Base-by-base conservation (phyloP, 2,797 vertebrate genomes). In the Notamacropus eugenii region DNA sequence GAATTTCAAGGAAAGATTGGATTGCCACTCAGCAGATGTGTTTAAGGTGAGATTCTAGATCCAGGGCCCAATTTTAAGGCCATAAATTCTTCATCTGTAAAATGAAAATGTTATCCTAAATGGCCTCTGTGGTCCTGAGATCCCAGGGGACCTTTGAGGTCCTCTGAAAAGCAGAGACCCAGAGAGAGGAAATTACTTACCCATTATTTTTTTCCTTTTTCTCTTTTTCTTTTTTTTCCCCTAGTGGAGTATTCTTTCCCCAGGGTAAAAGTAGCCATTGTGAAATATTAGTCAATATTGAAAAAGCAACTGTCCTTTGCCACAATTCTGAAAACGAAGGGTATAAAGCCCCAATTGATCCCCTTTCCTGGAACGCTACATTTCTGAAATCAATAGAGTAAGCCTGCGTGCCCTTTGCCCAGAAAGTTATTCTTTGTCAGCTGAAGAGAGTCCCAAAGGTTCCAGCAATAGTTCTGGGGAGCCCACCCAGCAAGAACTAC, bases 391-490 rank as follows among this genome's bases (percentile, higher is more conserved):
- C 87, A n/a, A 59, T 10, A 67, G 5, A 2, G 91, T 16, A 28
- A 59, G 74, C 91, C 92, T 93, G 29, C 34, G 40, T 94, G 91
- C 55, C 28, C 93, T 95, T 87, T 1, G 5, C 92, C 19, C 8
- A 92, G 24, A 24, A 46, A 87, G 22, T 2, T 87, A 31, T 27
- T 22, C 74, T 40, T 90, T 59, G 95, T 55, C 9, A 90, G 90
- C 57, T 54, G 93, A 74, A 96, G 56, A 92, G 93, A 90, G 0
- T n/a, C 94, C 59, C 22, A 90, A 93, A 56, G 4, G 1, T 92
- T 95, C 57, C 55, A 90, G 54, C 19, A 95, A 9, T 91, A 74
- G 91, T 91, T 94, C 24, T 92, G 93, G 95, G 94, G 91, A 94
- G 93, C 58, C 22, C 54, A 82, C 19, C 55, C 91, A 91, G 90